phyloP scores from a whole-genome alignment of 2,113 vertebrate species.

The Pholis gunnellus region DNA sequence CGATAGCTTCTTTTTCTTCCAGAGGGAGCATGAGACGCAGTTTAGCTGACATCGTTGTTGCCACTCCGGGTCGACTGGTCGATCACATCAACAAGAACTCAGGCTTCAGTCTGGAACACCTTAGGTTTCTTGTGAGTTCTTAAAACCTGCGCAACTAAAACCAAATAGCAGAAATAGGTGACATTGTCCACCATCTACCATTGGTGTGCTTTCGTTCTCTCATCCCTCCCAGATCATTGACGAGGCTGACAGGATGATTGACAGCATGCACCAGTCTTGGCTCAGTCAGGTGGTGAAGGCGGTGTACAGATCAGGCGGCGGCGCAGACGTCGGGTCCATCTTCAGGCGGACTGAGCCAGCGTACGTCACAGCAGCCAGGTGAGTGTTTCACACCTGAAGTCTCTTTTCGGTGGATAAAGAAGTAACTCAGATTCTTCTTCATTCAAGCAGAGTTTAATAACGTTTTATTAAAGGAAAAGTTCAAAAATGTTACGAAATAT shows the following conservation, averaged over 20 bases:
- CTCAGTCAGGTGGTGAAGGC: slow-evolving; percentile 89
- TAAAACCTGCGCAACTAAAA: neutral
- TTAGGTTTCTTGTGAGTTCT: slow-evolving; percentile 91
- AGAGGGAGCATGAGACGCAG: slow-evolving; percentile 83
- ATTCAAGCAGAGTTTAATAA: neutral
- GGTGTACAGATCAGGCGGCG: slow-evolving; percentile 73
- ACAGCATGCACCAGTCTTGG: slow-evolving; percentile 96
- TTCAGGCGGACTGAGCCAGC: slow-evolving; percentile 83
- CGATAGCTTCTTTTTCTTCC: neutral
- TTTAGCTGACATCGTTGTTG: slow-evolving; percentile 93
- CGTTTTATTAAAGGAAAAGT: neutral
- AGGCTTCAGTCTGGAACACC: slow-evolving; percentile 88
- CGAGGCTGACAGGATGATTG: slow-evolving; percentile 96
- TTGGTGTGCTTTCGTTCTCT: neutral
- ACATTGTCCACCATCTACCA: neutral
- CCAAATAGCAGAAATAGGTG: neutral
- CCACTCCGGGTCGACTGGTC: slow-evolving; percentile 94
- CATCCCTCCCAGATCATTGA: slow-evolving; percentile 87
- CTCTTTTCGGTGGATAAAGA: no score
- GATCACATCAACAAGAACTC: slow-evolving; percentile 93
- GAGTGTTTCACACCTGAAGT: slow-evolving; percentile 14
- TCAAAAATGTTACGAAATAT: neutral
- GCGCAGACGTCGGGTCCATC: slow-evolving; percentile 49
- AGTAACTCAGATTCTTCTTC: neutral
- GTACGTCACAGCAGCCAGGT: slow-evolving; percentile 89